Conservation (phyloP, 2,797 vertebrate species). For the Chaetodon trifasciatus region DNA sequence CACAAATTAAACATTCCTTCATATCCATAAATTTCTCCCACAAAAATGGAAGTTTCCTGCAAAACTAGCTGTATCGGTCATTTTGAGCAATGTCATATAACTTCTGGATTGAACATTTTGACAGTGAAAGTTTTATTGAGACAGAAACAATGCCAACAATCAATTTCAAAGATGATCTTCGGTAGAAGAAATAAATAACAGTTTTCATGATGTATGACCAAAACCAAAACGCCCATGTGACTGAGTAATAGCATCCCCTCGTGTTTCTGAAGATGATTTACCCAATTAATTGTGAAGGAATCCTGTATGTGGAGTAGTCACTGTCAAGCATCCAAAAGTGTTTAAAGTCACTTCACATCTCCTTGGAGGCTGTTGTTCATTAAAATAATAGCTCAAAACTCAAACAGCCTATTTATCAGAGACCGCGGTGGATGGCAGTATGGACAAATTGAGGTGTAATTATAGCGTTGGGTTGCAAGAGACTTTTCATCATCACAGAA, state of each 20-base stretch:
- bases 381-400: conserved; percentile 64
- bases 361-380: conserved; percentile 62
- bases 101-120: background rate
- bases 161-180: background rate
- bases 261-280: conserved; percentile 42
- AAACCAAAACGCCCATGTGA: conserved; percentile 20
- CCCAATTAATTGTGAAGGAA: conserved; percentile 39
- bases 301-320: conserved; percentile 26
- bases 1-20: no score
- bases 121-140: background rate
- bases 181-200: conserved; percentile 1
- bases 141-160: background rate
- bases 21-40: background rate
- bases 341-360: conserved; percentile 64
- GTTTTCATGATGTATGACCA: background rate
- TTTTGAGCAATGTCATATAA: background rate
- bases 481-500: conserved; percentile 62
- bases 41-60: background rate
- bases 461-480: conserved; percentile 59
- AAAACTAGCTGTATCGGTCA: background rate
- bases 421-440: conserved; percentile 33
- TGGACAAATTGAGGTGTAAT: conserved; percentile 73
- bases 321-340: conserved; percentile 51
- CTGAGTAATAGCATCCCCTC: conserved; percentile 24
- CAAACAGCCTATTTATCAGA: conserved; percentile 69